Evolutionary conservation across 2,888 invertebrate genomes (phyloP), one percentile per base, ranked within the genome.

Genomic region (Taphrorychus bicolor): DNA sequence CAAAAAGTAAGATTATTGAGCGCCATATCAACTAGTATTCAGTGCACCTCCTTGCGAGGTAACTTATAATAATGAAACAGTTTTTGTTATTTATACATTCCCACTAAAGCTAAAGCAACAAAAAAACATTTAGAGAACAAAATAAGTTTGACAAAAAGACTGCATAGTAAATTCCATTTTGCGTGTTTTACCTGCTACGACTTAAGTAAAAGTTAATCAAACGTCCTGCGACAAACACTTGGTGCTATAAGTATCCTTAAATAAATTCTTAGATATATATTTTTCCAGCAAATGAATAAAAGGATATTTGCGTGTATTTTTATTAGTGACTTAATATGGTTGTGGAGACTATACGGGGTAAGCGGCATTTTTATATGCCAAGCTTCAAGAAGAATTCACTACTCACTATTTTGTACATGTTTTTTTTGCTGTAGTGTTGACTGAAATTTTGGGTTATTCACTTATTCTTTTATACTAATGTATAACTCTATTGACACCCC

Each of bases 221-320:
- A 56, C 19, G 24, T 62, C 56, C 49, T 40, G 24, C 24, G 62
- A 62, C 48, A 49, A 56, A 19, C 22, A 22, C 14, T 32, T 62
- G 62, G 62, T 62, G 62, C 62, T 62, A 62, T 45, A 56, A 62
- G 56, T 48, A 49, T 62, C 49, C 56, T 56, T 62, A 48, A 41
- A 19, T 7, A 19, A 1, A 17, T 18, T 40, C 3, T 3, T 22
- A 23, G n/a, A 41, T 9, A 32, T 32, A 32, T 32, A 32, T 32
- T 32, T 32, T 32, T 32, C 3, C 32, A 2, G 32, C 11, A 9
- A 3, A 9, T 32, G 32, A 11, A 1, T 32, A 32, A 32, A 9
- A 32, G 32, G 11, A 1, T 1, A 3, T 32, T 9, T 3, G 32
- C 11, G 32, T 11, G 11, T 32, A 32, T 32, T 32, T 32, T 32